Evolutionary conservation across 2,113 vertebrate genomes (phyloP).

Genomic region (Megaleporinus macrocephalus): DNA sequence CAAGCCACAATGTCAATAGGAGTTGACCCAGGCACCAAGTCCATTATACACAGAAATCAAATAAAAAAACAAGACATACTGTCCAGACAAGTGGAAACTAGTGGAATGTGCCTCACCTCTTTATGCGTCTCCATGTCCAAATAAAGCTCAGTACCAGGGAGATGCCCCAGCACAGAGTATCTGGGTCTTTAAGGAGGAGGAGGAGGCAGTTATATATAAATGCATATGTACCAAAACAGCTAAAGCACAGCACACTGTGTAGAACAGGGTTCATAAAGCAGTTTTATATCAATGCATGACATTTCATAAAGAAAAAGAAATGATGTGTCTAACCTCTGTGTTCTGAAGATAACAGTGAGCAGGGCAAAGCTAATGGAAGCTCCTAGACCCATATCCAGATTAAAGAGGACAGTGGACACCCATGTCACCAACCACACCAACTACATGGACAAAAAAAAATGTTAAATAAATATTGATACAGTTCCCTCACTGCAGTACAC

Average conservation of each 20-base stretch:
- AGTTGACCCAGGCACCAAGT: no score
- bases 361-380: constrained; percentile 86
- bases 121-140: constrained; percentile 84
- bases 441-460: constrained; percentile 60
- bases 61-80: no score
- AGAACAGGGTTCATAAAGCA: neutral
- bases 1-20: neutral
- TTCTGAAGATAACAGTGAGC: constrained; percentile 90
- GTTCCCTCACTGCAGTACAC: no score
- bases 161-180: constrained; percentile 90
- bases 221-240: neutral
- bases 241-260: neutral
- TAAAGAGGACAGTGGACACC: constrained; percentile 85
- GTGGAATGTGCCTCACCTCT: constrained; percentile 74
- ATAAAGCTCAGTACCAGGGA: constrained; percentile 87
- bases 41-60: no score
- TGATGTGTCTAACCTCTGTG: constrained; percentile 82
- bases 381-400: constrained; percentile 89
- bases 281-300: neutral
- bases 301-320: constrained; percentile 57
- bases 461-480: neutral
- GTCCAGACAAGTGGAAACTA: no score
- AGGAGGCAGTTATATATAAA: neutral
- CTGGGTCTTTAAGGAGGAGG: constrained; percentile 78
- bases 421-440: constrained; percentile 92